Conservation (phyloP, 1,140 invertebrate genomes). For the Drosophila pallidifrons region DNA sequence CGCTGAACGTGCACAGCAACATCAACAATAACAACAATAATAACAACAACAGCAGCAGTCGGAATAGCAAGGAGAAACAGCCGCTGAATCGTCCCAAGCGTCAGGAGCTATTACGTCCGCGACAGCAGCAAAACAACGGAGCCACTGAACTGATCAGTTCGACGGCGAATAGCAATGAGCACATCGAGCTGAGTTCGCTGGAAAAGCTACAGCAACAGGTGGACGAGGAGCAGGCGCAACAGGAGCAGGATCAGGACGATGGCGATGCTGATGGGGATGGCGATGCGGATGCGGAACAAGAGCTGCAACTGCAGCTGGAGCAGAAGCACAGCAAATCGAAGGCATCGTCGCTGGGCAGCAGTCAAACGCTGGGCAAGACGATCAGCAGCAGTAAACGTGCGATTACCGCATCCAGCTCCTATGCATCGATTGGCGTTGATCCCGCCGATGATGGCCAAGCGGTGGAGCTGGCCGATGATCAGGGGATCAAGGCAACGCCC, state of each 20-base stretch:
- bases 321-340: slow-evolving; percentile 74
- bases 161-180: slow-evolving; percentile 54
- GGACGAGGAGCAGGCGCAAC: slow-evolving; percentile 18
- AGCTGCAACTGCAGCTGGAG: slow-evolving; percentile 38
- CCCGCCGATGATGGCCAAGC: slow-evolving; percentile 22
- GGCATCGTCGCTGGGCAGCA: slow-evolving; percentile 76
- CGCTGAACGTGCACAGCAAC: neutral
- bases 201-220: slow-evolving; percentile 45
- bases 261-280: neutral
- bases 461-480: slow-evolving; percentile 8
- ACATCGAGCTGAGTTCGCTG: slow-evolving; percentile 74
- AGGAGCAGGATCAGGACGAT: slow-evolving; percentile 16
- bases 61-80: slow-evolving; percentile 7
- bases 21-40: slow-evolving; percentile 6
- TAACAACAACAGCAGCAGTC: slow-evolving; percentile 20
- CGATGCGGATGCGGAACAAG: slow-evolving; percentile 27
- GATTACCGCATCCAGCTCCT: slow-evolving; percentile 74
- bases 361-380: slow-evolving; percentile 74
- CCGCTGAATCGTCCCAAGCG: slow-evolving; percentile 13
- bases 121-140: neutral
- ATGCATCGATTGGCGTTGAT: slow-evolving; percentile 58
- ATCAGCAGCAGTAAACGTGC: slow-evolving; percentile 65
- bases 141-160: slow-evolving; percentile 19
- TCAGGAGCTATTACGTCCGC: slow-evolving; percentile 59
- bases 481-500: neutral